A percentile compares a stretch with the other conserved stretches of the same genome.
Evolutionary conservation across 2,113 vertebrate genomes (phyloP).

Genomic region (Ophthalmolycus amberensis): DNA sequence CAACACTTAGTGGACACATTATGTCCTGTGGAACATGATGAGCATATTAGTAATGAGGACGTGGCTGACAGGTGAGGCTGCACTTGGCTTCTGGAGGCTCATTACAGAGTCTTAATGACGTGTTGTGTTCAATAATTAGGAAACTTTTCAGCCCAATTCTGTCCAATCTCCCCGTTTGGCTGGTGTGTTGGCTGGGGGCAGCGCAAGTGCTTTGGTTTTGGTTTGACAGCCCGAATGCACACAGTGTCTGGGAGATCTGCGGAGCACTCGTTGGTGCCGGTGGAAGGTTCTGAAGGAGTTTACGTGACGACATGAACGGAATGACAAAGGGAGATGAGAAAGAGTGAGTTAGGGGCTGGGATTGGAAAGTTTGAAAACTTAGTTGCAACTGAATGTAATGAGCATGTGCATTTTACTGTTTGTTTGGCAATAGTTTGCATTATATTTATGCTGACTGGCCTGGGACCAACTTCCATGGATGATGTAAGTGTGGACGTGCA

Average conservation of each 20-base stretch:
- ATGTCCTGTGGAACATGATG: conserved; percentile 57
- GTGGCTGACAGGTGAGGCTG: conserved; percentile 70
- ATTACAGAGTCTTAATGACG: conserved; percentile 71
- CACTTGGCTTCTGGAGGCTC: conserved; percentile 68
- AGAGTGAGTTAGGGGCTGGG: not conserved
- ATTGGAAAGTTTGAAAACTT: conserved; percentile 27
- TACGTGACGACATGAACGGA: conserved; percentile 22
- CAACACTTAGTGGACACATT: not conserved
- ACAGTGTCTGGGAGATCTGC: conserved; percentile 42
- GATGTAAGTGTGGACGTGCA: not conserved
- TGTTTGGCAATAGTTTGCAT: not conserved
- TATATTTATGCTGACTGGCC: not conserved
- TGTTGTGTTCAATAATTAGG: conserved; percentile 69
- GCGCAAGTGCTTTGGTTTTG: conserved; percentile 41
- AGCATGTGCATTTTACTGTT: not conserved
- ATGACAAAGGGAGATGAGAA: conserved; percentile 30
- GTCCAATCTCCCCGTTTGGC: conserved; percentile 53
- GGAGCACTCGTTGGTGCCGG: conserved; percentile 27
- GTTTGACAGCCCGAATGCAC: conserved; percentile 61
- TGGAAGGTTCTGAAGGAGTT: conserved; percentile 36
- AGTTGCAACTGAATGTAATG: conserved; percentile 10
- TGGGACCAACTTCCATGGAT: not conserved
- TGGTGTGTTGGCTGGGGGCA: conserved; percentile 36
- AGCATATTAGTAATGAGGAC: conserved; percentile 71
- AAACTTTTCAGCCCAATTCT: conserved; percentile 50